phyloP scores from a whole-genome alignment of 1,140 invertebrate genomes.

The Drosophila pseudoobscura region DNA sequence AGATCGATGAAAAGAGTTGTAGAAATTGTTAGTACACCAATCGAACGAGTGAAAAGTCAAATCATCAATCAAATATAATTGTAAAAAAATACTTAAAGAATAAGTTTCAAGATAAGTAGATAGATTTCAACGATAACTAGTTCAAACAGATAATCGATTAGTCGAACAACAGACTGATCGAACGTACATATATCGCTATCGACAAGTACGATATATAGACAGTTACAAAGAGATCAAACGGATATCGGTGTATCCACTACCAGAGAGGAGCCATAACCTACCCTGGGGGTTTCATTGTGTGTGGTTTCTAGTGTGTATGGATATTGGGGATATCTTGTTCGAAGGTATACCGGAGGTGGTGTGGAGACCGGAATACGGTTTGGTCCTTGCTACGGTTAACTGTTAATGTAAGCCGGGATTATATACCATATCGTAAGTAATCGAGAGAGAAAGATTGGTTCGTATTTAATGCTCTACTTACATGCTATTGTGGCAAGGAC shows the following conservation, averaged over 20 bases:
- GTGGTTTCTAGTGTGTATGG: too few relatives aligned
- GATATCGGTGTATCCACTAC: too few relatives aligned
- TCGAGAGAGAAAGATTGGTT: conserved; percentile 13
- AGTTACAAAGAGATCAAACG: too few relatives aligned
- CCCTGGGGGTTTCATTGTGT: too few relatives aligned
- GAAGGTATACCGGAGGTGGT: too few relatives aligned
- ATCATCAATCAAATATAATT: conserved; percentile 7
- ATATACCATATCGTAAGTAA: conserved; percentile 48
- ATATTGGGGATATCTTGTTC: too few relatives aligned
- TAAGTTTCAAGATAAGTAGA: not conserved
- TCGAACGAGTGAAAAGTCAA: conserved; percentile 15
- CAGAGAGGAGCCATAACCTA: too few relatives aligned
- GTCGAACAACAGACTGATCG: too few relatives aligned
- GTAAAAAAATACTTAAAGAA: conserved; percentile 6
- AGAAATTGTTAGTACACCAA: conserved; percentile 66
- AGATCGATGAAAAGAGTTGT: conserved; percentile 48
- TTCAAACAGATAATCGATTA: too few relatives aligned
- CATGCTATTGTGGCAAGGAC: conserved; percentile 80
- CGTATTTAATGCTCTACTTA: conserved; percentile 72
- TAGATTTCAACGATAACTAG: not conserved
- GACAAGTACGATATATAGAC: too few relatives aligned
- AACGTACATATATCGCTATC: too few relatives aligned
- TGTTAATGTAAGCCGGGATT: conserved; percentile 74
- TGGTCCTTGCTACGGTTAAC: conserved; percentile 73
- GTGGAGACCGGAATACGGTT: conserved; percentile 76